Conservation (phyloP, 2,113 vertebrate genomes). For the Bothrops jararaca region DNA sequence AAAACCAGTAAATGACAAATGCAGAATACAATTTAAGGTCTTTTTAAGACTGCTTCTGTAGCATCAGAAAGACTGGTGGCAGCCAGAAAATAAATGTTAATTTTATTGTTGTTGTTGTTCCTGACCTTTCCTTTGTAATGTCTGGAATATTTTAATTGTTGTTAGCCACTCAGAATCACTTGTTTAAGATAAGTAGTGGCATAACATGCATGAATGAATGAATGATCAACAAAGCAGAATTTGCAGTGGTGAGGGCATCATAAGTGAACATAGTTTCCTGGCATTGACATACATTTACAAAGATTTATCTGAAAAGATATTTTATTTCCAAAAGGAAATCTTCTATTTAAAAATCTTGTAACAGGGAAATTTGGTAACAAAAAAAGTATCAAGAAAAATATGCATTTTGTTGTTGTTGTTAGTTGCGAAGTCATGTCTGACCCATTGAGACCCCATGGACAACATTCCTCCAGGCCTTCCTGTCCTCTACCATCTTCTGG, state of each 20-base stretch:
- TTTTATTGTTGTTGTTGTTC: conserved; percentile 62
- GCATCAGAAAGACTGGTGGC: conserved; percentile 58
- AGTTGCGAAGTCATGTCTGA: too few species aligned
- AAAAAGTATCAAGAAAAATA: neutral
- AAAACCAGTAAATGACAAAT: conserved; percentile 54
- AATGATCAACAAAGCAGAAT: neutral
- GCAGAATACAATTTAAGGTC: conserved; percentile 62
- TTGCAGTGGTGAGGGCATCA: neutral
- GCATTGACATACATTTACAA: neutral
- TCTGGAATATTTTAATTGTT: conserved; percentile 26
- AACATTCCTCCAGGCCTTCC: too few species aligned
- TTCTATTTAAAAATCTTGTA: neutral
- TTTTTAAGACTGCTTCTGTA: conserved; percentile 56
- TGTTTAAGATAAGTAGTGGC: neutral
- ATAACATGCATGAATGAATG: neutral
- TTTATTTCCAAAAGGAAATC: neutral
- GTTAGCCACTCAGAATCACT: neutral
- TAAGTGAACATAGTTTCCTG: neutral
- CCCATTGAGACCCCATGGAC: too few species aligned
- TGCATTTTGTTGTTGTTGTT: neutral
- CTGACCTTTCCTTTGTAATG: conserved; percentile 55
- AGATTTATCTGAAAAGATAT: neutral
- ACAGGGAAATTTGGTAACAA: neutral
- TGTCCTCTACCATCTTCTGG: too few species aligned
- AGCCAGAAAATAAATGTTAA: conserved; percentile 64